Percentiles rank a stretch among this genome's conserved stretches.
phyloP scores from a whole-genome alignment of 2,888 invertebrate genomes.

The Hemistola chrysoprasaria region DNA sequence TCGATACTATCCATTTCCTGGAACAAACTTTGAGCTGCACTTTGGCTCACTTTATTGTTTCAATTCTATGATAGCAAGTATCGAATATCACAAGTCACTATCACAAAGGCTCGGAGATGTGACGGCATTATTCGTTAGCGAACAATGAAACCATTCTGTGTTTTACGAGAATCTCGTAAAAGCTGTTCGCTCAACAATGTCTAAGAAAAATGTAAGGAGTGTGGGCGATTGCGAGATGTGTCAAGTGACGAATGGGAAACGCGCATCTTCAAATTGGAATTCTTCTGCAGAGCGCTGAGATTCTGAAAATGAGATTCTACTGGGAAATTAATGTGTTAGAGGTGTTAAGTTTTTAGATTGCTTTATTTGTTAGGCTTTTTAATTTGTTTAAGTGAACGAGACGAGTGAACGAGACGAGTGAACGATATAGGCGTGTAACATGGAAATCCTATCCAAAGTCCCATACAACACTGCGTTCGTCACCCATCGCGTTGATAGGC shows the following conservation, averaged over 20 bases:
- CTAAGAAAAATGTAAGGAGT: conserved; percentile 32
- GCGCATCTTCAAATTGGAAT: conserved; percentile 43
- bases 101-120: conserved; percentile 31
- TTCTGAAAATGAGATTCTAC: conserved; percentile 7
- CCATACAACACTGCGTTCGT: too few relatives aligned
- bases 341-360: not conserved
- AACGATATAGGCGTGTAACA: too few relatives aligned
- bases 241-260: conserved; percentile 36
- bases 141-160: conserved; percentile 39
- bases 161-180: conserved; percentile 39
- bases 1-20: too few relatives aligned
- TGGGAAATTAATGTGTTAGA: conserved; percentile 4
- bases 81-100: conserved; percentile 25
- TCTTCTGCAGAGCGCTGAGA: conserved; percentile 7
- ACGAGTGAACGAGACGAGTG: too few relatives aligned
- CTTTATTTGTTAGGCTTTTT: too few relatives aligned
- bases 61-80: conserved; percentile 13
- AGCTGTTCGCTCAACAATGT: conserved; percentile 30
- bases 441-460: too few relatives aligned
- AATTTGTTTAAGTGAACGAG: too few relatives aligned
- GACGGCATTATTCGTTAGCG: conserved; percentile 27
- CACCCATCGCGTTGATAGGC: too few relatives aligned
- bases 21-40: too few relatives aligned
- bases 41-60: conserved; percentile 9
- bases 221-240: conserved; percentile 39